Conservation (phyloP, 2,888 invertebrate species). For the Andrena marginata region DNA sequence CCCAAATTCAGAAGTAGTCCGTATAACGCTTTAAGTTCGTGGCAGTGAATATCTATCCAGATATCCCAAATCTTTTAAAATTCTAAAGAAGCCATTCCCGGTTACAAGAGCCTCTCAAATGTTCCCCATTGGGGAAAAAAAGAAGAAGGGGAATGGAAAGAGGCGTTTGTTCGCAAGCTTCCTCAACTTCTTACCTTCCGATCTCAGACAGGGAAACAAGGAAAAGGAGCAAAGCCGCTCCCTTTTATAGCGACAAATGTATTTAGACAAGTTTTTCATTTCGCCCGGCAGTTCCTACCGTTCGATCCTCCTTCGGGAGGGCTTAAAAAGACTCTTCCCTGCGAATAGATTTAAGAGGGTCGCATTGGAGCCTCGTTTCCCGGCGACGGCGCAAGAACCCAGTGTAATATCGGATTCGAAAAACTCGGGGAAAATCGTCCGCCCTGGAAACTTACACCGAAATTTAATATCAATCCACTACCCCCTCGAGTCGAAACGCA, state of each 20-base stretch:
- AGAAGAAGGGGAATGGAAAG: not conserved
- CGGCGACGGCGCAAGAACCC: constrained; percentile 16
- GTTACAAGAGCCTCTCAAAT: not conserved
- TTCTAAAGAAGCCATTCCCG: not conserved
- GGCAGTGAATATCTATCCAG: too few species aligned
- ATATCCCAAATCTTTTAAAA: too few species aligned
- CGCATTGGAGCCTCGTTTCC: constrained; percentile 3
- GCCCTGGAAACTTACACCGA: not conserved
- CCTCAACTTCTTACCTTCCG: constrained; percentile 2
- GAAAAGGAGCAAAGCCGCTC: not conserved
- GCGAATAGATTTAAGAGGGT: constrained; percentile 25
- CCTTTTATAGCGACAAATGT: constrained; percentile 29
- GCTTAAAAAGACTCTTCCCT: constrained; percentile 23
- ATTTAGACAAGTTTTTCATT: constrained; percentile 45
- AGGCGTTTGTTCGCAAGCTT: constrained; percentile 4
- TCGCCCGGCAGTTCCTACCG: not conserved
- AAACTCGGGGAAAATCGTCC: constrained; percentile 24
- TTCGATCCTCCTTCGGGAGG: constrained; percentile 13
- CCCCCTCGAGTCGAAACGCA: not conserved
- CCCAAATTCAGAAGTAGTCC: too few species aligned
- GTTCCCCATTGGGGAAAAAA: not conserved
- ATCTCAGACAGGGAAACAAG: not conserved
- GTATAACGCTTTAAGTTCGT: too few species aligned
- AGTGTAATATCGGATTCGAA: constrained; percentile 43
- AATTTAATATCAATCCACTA: constrained; percentile 19